Base-by-base conservation (phyloP, 2,888 invertebrate species). In the Muschampia staudingeri region DNA sequence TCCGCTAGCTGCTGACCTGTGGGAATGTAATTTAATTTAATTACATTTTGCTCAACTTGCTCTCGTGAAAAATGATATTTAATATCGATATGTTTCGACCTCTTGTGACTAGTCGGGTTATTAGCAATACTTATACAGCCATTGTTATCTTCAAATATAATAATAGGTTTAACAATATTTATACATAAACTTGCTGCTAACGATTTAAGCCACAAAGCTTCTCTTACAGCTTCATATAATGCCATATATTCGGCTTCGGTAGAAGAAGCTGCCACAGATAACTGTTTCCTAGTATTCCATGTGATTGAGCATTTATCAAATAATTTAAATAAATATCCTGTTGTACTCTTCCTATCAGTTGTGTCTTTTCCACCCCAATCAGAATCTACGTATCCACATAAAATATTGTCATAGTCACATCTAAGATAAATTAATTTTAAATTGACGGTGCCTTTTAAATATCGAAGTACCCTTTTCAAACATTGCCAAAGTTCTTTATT, bases 81-180 rank as follows among this genome's bases (percentile, higher is more conserved):
- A 12, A 65, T 65, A 65, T 65, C 65, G 6, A 91, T 91, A 82
- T 91, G 88, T 85, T 92, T 90, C 80, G 90, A 87, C 85, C 89
- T 72, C 83, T 91, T 90, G 56, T 88, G 87, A 78, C 52, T 81
- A 7, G 84, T 83, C 11, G 87, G 86, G 76, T 87, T 88, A 82
- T 90, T 91, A 19, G 89, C 90, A 61, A 90, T 90, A 83, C 84
- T 88, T 19, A 91, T 91, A 79, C 90, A 91, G 16, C 91, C 88
- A 81, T 88, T 89, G 83, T 92, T 92, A 83, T 92, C 91, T 85
- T 92, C 90, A 83, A 81, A 87, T n/a, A 87, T 83, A 19, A 76
- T 44, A 40, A 85, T 88, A 8, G 85, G 85, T 12, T 77, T 56
- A 44, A 14, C 30, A 25, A 88, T 82, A n/a, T 82, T 70, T 42